Conservation (phyloP, 2,888 invertebrate species). For the Diaphora mendica region DNA sequence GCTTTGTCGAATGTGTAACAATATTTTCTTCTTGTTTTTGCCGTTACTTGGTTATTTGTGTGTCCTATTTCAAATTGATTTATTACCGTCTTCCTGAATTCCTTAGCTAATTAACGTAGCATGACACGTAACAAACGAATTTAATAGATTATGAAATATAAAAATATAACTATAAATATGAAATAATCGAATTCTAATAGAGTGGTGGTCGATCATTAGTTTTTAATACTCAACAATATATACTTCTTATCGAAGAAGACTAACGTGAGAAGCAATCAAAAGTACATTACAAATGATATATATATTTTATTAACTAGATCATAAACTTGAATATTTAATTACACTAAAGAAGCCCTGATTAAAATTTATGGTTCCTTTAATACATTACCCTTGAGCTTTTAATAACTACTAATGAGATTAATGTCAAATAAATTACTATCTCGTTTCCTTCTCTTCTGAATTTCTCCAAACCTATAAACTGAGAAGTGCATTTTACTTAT, state of each 20-base stretch:
- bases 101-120: neutral
- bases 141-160: neutral
- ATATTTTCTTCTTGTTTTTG: conserved; percentile 19
- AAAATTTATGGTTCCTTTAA: neutral
- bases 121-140: neutral
- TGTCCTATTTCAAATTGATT: neutral
- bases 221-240: neutral
- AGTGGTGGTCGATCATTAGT: neutral
- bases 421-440: neutral
- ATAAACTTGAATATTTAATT: neutral
- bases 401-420: neutral
- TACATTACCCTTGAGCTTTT: neutral
- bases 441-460: neutral
- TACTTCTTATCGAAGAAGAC: neutral
- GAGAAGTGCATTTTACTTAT: neutral
- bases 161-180: neutral
- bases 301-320: neutral
- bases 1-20: conserved; percentile 22
- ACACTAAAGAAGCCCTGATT: neutral
- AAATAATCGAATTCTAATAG: neutral
- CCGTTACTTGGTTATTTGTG: neutral
- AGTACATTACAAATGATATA: neutral
- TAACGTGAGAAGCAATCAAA: neutral
- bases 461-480: neutral
- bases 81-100: neutral